A percentile compares a stretch with the other conserved stretches of the same genome.
phyloP scores from a whole-genome alignment of 1,140 invertebrate species.

The Microplitis demolitor region DNA sequence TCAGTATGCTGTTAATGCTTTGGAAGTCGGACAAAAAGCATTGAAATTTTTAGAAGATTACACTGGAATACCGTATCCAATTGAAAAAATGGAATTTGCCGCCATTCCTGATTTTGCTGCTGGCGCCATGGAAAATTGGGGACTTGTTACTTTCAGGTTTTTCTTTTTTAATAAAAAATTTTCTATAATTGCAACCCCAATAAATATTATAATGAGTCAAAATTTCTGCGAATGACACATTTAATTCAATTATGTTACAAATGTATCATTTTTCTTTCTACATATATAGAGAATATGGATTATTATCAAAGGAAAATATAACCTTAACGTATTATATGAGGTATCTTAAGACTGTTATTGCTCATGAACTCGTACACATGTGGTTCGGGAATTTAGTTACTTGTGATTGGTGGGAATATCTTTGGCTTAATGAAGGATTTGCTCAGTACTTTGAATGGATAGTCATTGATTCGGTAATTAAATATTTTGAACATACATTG shows the following conservation, averaged over 20 bases:
- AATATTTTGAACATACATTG: too few relatives aligned
- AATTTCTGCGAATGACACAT: too few relatives aligned
- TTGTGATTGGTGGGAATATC: constrained; percentile 70
- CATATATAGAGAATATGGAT: constrained; percentile 75
- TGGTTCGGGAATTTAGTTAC: constrained; percentile 81
- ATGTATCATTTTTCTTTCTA: not conserved
- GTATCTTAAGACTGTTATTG: constrained; percentile 76
- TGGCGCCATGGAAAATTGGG: constrained; percentile 94
- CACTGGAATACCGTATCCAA: constrained; percentile 80
- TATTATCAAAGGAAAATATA: constrained; percentile 79
- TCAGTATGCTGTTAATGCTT: constrained; percentile 76
- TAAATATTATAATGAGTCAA: too few relatives aligned
- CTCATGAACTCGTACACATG: constrained; percentile 88
- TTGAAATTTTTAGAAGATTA: constrained; percentile 84
- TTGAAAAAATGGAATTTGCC: constrained; percentile 87
- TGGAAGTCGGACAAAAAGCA: constrained; percentile 80
- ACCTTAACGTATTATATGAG: constrained; percentile 72
- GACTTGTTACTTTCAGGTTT: constrained; percentile 87
- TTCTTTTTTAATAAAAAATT: not conserved
- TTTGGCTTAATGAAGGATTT: constrained; percentile 76
- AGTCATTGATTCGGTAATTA: constrained; percentile 31
- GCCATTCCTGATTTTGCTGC: constrained; percentile 91
- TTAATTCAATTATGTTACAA: not conserved
- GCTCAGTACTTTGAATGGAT: constrained; percentile 66
- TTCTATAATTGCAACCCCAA: too few relatives aligned